phyloP scores from a whole-genome alignment of 2,888 invertebrate genomes.

The Aspidapion aeneum region DNA sequence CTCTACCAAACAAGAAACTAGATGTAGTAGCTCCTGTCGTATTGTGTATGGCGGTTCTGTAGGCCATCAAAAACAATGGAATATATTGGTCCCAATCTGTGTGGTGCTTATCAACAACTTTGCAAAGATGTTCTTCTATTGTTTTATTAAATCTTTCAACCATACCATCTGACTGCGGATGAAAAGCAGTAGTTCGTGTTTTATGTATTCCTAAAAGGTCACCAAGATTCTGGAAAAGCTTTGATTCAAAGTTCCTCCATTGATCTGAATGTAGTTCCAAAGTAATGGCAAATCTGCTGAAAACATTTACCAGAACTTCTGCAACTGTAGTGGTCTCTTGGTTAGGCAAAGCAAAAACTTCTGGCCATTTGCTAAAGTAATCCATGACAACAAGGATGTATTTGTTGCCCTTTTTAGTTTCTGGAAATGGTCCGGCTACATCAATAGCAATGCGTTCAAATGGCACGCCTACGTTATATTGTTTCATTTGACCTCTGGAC shows the following conservation, averaged over 20 bases:
- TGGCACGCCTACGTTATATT: background rate
- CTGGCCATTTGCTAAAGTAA: background rate
- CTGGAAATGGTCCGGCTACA: background rate
- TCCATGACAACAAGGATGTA: background rate
- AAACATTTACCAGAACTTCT: constrained; percentile 22
- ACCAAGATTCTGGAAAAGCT: constrained; percentile 28
- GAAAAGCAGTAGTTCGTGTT: constrained; percentile 33
- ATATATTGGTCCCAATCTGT: background rate
- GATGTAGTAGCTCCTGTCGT: too few relatives aligned
- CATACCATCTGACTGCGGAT: constrained; percentile 36
- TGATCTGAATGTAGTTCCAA: constrained; percentile 18
- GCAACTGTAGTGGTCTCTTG: constrained; percentile 25
- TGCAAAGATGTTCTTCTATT: constrained; percentile 24
- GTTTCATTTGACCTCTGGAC: background rate
- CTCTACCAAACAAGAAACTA: constrained; percentile 16
- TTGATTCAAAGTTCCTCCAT: constrained; percentile 35
- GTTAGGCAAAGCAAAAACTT: background rate
- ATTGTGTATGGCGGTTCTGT: constrained; percentile 13
- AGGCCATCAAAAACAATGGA: constrained; percentile 9
- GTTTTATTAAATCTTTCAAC: constrained; percentile 32
- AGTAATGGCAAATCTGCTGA: constrained; percentile 27
- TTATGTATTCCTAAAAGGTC: constrained; percentile 27
- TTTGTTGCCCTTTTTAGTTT: background rate
- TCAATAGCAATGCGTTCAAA: too few relatives aligned
- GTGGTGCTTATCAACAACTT: constrained; percentile 12